A percentile compares a stretch with the other conserved stretches of the same genome.
These are phyloP conservation scores for Carlito syrichta DNA, from an alignment of 2,113 vertebrate genomes.

Conservation along the genomic window DNA sequence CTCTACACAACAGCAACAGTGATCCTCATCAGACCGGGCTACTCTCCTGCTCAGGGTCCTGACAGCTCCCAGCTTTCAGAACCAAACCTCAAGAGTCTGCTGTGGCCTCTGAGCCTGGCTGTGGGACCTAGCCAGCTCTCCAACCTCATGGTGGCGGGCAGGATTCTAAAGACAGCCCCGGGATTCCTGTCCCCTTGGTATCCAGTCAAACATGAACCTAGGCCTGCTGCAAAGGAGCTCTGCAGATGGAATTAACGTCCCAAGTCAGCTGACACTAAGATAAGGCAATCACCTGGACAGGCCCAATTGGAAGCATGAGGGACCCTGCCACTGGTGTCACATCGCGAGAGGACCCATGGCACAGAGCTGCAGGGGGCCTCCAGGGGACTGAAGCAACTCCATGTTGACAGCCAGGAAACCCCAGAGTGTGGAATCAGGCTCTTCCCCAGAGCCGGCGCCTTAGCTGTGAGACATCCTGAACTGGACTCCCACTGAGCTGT, in stretches of 20 bases:
- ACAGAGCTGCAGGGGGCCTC: neutral
- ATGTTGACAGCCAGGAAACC: neutral
- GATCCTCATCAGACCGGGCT: neutral
- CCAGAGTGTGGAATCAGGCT: neutral
- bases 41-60: too few relatives aligned
- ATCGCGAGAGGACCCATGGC: neutral
- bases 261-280: neutral
- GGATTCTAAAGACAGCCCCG: neutral
- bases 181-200: neutral
- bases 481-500: neutral
- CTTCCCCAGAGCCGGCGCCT: neutral
- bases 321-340: neutral
- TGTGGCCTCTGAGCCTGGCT: fast-evolving
- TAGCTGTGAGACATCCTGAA: neutral
- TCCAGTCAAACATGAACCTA: neutral
- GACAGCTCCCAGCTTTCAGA: neutral
- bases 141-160: neutral
- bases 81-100: neutral
- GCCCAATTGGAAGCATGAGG: neutral
- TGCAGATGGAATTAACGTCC: neutral
- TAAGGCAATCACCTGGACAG: neutral
- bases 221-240: neutral
- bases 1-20: neutral
- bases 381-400: neutral
- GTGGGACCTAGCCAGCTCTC: neutral